Percentiles rank a stretch among this genome's conserved stretches.
These are phyloP conservation scores for Dicrostonyx torquatus DNA, from an alignment of 2,797 vertebrate genomes.

Conservation along the genomic window DNA sequence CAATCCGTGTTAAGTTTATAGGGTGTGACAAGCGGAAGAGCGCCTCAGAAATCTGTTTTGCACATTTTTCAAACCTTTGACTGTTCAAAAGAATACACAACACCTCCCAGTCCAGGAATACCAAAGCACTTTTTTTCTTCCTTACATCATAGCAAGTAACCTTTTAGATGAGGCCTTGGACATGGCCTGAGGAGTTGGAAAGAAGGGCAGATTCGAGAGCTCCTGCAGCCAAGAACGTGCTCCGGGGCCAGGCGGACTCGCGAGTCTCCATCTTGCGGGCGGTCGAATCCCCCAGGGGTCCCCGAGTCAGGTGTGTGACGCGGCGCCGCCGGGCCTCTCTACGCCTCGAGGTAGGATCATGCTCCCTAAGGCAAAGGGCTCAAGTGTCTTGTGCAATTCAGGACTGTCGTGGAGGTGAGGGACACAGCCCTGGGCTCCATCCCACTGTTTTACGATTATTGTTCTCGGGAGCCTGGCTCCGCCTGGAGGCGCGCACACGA, in stretches of 20 bases:
- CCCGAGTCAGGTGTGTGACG: not conserved
- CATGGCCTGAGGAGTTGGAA: not conserved
- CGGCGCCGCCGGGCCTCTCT: too few species aligned
- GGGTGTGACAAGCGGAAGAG: not conserved
- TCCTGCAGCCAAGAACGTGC: not conserved
- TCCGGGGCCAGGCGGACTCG: rapidly evolving
- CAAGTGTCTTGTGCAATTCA: not conserved
- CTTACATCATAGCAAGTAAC: not conserved
- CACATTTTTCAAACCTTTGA: not conserved
- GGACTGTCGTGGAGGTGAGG: not conserved
- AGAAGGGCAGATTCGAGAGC: not conserved
- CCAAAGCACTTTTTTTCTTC: not conserved
- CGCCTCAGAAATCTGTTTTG: not conserved
- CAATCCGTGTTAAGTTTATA: not conserved
- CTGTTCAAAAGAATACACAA: not conserved
- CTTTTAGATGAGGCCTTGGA: not conserved
- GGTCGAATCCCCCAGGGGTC: not conserved
- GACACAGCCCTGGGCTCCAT: rapidly evolving
- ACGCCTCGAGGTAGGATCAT: not conserved
- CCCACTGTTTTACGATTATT: rapidly evolving
- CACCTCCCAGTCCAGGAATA: not conserved
- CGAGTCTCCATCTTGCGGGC: not conserved
- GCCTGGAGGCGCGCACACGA: not conserved
- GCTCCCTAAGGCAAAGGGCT: not conserved
- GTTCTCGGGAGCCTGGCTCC: not conserved